These are phyloP conservation scores for Rhineura floridana DNA, from an alignment of 2,113 vertebrate species.

Conservation along the genomic window DNA sequence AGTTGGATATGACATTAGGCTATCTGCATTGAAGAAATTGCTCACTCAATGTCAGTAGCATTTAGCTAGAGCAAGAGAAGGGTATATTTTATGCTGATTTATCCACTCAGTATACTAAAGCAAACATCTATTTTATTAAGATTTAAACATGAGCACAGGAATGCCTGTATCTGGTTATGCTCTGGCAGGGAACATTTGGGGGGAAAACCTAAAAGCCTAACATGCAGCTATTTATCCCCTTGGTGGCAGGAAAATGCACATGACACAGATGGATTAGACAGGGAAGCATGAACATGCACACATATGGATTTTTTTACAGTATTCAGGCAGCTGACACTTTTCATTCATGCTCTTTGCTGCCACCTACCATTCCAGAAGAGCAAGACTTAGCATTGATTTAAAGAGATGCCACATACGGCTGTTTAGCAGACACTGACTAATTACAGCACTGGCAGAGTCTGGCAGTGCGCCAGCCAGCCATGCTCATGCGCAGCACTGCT, in stretches of 20 bases:
- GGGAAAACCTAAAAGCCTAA: neutral
- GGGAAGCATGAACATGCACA: neutral
- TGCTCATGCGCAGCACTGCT: conserved; percentile 10
- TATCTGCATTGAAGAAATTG: neutral
- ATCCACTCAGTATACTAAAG: neutral
- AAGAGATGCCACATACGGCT: conserved; percentile 26
- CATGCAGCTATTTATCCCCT: neutral
- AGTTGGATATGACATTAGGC: fast-evolving
- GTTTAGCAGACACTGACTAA: conserved; percentile 35
- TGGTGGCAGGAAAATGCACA: neutral
- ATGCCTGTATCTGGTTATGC: neutral
- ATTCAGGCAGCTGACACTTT: fast-evolving
- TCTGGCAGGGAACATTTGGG: neutral
- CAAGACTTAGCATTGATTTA: conserved; percentile 17
- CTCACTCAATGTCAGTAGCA: neutral
- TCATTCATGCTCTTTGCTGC: conserved; percentile 10
- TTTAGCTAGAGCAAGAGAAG: neutral
- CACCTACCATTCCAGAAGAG: conserved; percentile 23
- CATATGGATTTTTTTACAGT: neutral
- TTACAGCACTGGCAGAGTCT: conserved; percentile 16
- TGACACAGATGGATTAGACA: fast-evolving
- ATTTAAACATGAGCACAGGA: neutral
- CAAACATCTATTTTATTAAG: neutral
- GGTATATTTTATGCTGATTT: neutral
- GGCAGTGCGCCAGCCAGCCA: conserved; percentile 2